These are phyloP conservation scores for Ornithoptera alexandrae DNA, from an alignment of 2,888 invertebrate species.

Conservation along the genomic window DNA sequence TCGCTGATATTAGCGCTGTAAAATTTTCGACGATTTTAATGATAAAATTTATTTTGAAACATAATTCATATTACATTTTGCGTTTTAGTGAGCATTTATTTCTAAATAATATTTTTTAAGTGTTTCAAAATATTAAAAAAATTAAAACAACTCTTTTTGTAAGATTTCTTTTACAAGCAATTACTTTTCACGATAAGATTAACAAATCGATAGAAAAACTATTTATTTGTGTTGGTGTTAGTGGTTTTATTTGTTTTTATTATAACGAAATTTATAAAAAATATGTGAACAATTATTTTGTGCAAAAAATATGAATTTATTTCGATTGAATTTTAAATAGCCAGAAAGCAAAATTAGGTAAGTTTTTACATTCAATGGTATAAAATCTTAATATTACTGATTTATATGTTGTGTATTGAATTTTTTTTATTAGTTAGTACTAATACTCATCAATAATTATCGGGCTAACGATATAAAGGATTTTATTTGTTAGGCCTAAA, in stretches of 20 bases:
- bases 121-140: conserved; percentile 1
- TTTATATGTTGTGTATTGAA: too few relatives aligned
- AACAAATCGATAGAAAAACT: not conserved
- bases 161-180: conserved; percentile 3
- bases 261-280: not conserved
- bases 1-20: conserved; percentile 29
- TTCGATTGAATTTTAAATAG: conserved; percentile 1
- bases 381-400: not conserved
- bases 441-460: not conserved
- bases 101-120: not conserved
- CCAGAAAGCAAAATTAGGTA: conserved; percentile 14
- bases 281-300: not conserved
- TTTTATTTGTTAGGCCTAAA: not conserved
- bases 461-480: not conserved
- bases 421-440: not conserved
- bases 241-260: conserved; percentile 6
- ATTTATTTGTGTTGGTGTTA: conserved; percentile 14
- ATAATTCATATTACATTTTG: not conserved
- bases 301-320: not conserved
- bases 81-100: conserved; percentile 6
- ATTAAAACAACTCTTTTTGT: not conserved
- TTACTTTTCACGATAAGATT: conserved; percentile 1
- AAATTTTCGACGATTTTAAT: conserved; percentile 43
- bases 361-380: not conserved
- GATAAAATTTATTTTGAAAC: conserved; percentile 24